Conservation (phyloP, 2,888 invertebrate species). For the Nephrotoma appendiculata region DNA sequence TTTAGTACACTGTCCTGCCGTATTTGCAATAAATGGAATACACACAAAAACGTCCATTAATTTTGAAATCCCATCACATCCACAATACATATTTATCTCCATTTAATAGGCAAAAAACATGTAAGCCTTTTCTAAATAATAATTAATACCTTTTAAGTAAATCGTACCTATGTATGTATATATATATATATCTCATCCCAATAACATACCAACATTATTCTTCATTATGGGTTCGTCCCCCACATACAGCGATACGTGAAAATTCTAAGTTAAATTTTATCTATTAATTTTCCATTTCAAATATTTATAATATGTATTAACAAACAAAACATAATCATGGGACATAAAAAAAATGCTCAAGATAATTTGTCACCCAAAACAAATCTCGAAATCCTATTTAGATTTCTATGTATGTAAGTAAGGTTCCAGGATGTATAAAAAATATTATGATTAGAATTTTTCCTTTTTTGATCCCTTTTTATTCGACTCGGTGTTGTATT, state of each 20-base stretch:
- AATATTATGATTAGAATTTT: not conserved
- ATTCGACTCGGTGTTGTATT: not conserved
- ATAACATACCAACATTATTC: not conserved
- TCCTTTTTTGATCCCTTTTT: not conserved
- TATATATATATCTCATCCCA: not conserved
- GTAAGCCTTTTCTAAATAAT: not conserved
- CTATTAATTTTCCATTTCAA: not conserved
- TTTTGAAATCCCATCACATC: not conserved
- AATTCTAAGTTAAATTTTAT: not conserved
- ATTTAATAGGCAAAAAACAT: not conserved
- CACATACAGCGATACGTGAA: not conserved
- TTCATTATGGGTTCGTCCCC: not conserved
- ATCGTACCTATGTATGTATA: not conserved
- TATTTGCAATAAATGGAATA: not conserved
- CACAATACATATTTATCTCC: not conserved
- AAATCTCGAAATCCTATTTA: not conserved
- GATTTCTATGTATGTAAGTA: not conserved
- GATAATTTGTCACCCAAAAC: not conserved
- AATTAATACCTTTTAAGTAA: not conserved
- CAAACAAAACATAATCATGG: not conserved
- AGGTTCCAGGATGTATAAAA: not conserved
- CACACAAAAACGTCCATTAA: not conserved
- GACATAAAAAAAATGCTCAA: not conserved
- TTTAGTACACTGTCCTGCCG: too few species aligned
- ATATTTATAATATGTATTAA: not conserved